Evolutionary conservation across 2,797 vertebrate genomes (phyloP).

Genomic region (Eulemur albifrons): DNA sequence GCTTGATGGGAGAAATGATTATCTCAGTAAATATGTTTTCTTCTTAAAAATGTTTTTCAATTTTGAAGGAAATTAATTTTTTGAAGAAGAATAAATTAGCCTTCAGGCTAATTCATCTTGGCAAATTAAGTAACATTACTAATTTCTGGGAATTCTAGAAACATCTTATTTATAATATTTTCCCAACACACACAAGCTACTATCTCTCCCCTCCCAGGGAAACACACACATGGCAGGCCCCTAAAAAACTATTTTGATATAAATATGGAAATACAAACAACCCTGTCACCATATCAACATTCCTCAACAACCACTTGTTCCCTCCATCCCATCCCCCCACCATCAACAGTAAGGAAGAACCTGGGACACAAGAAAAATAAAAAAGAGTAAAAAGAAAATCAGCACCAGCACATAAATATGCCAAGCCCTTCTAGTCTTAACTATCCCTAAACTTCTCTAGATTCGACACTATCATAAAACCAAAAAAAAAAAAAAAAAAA

Average conservation of each 20-base stretch:
- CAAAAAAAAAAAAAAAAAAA: not conserved
- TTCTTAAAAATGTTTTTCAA: not conserved
- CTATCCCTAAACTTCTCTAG: not conserved
- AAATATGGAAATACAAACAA: not conserved
- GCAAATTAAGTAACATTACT: not conserved
- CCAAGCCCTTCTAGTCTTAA: not conserved
- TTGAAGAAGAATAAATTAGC: slow-evolving; percentile 16
- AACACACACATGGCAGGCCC: not conserved
- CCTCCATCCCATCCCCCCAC: fast-evolving
- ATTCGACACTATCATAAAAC: not conserved
- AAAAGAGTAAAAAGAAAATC: not conserved
- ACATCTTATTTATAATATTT: not conserved
- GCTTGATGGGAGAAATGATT: slow-evolving; percentile 5
- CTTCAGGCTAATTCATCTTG: not conserved
- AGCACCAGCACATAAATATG: not conserved
- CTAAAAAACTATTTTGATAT: not conserved
- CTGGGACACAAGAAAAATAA: not conserved
- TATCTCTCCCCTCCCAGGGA: not conserved
- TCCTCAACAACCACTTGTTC: not conserved
- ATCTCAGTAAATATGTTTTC: slow-evolving; percentile 5
- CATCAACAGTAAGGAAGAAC: not conserved
- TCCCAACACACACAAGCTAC: not conserved
- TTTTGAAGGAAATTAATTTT: slow-evolving; percentile 34
- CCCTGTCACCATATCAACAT: not conserved
- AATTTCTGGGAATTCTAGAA: slow-evolving; percentile 21